Conservation (phyloP, 2,888 invertebrate species). For the Morinoia aosen region DNA sequence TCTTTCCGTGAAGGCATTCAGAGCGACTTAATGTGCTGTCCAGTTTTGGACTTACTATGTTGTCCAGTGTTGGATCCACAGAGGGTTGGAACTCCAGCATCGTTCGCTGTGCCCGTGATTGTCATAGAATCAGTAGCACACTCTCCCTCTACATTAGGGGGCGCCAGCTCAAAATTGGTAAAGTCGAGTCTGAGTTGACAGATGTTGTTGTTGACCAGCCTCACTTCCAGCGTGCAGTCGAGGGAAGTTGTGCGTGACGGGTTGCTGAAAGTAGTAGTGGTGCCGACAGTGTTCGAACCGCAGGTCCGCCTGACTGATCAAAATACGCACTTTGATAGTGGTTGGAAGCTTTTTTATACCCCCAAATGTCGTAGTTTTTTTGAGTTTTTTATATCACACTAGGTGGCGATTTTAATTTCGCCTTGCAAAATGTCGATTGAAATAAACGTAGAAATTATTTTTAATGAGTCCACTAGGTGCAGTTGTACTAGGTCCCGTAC, state of each 20-base stretch:
- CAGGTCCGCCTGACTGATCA: not conserved
- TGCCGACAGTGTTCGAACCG: not conserved
- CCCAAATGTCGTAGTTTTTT: not conserved
- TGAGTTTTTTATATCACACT: not conserved
- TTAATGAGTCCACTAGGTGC: no score
- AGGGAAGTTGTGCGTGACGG: not conserved
- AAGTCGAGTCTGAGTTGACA: conserved; percentile 78
- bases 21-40: not conserved
- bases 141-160: not conserved
- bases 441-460: not conserved
- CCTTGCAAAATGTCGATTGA: not conserved
- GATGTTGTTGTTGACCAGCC: conserved; percentile 70
- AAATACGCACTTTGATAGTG: not conserved
- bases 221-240: not conserved
- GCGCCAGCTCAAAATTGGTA: conserved; percentile 73
- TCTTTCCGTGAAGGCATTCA: not conserved
- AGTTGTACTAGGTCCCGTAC: no score
- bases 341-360: not conserved
- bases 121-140: not conserved
- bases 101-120: not conserved
- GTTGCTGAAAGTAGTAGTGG: not conserved
- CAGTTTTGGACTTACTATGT: conserved; percentile 18
- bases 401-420: no score
- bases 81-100: not conserved
- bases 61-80: conserved; percentile 12